Evolutionary conservation across 1,140 invertebrate species (phyloP).

Genomic region (Hylyphantes graminicola): DNA sequence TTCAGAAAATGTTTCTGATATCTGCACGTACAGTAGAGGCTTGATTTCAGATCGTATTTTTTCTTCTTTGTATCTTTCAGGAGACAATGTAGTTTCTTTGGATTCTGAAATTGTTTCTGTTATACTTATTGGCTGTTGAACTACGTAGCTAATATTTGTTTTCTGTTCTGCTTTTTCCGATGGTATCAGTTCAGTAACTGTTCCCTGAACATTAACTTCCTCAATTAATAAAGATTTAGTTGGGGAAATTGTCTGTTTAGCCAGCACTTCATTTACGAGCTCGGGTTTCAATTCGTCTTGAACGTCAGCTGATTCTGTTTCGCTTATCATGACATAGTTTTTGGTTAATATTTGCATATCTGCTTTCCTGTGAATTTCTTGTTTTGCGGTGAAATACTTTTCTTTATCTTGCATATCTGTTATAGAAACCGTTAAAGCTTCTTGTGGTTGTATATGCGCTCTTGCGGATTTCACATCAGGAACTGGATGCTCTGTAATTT

Average conservation of each 20-base stretch:
- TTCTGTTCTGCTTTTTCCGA: conserved; percentile 12
- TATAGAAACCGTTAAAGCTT: conserved; percentile 39
- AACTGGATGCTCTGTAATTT: not conserved
- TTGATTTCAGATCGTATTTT: conserved; percentile 16
- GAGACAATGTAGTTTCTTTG: conserved; percentile 31
- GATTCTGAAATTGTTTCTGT: conserved; percentile 42
- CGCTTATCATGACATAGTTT: conserved; percentile 31
- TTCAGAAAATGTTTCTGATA: conserved; percentile 40
- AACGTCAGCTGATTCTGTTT: conserved; percentile 23
- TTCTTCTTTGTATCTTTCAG: conserved; percentile 4
- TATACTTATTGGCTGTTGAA: conserved; percentile 8
- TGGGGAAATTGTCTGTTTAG: not conserved
- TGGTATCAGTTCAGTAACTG: conserved; percentile 25
- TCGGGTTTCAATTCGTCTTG: conserved; percentile 1
- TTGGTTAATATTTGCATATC: conserved; percentile 23
- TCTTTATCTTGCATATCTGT: conserved; percentile 19
- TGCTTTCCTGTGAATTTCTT: conserved; percentile 11
- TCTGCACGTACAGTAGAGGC: not conserved
- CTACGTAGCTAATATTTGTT: conserved; percentile 3
- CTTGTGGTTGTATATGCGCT: not conserved
- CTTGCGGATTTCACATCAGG: conserved; percentile 22
- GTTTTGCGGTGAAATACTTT: not conserved
- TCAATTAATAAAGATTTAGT: conserved; percentile 36
- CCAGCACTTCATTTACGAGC: not conserved
- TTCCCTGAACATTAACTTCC: conserved; percentile 35